Base-by-base conservation (phyloP, 2,888 invertebrate species). In the Eremobia ochroleuca region DNA sequence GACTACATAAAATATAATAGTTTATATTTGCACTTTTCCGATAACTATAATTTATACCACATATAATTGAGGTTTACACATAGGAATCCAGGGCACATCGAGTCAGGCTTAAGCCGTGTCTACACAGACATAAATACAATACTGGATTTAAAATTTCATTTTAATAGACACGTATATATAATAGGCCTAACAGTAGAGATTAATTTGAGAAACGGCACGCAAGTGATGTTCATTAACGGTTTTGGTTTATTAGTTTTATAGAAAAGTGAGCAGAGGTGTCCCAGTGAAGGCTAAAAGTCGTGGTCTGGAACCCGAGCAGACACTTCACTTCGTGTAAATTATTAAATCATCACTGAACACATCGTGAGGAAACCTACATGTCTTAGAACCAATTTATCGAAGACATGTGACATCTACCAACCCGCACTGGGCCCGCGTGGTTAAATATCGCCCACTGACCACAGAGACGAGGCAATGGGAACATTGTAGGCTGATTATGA, bases 11-110 rank as follows among this genome's bases (percentile, higher is more conserved):
- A 92, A 92, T 92, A 92, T 91, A 92, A 89, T 90, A 91, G 89
- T 88, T 90, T 92, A 90, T 91, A 90, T 91, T 88, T 90, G 86
- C 89, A 90, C 86, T 86, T 91, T 88, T 82, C 73, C 55, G 75
- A 85, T 90, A 85, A 88, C 88, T 83, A 90, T 55, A 71, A 86
- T 89, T 77, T 89, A 86, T 86, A 89, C 81, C 85, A 86, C 75
- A 85, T 82, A 85, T 81, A 90, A 77, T 90, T 89, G 90, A 92
- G 91, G 92, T 93, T 92, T 86, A 90, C 87, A 91, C 88, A 83
- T 92, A 94, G 91, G 91, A 92, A 91, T 91, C 71, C 82, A 77
- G 79, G 82, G 77, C 82, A 88, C 85, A 87, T 85, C 70, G 55
- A 87, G 68, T 79, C 70, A 81, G 87, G 83, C 78, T 67, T 80